Evolutionary conservation across 2,113 vertebrate genomes (phyloP).

Genomic region (Anser brachyrhynchus): DNA sequence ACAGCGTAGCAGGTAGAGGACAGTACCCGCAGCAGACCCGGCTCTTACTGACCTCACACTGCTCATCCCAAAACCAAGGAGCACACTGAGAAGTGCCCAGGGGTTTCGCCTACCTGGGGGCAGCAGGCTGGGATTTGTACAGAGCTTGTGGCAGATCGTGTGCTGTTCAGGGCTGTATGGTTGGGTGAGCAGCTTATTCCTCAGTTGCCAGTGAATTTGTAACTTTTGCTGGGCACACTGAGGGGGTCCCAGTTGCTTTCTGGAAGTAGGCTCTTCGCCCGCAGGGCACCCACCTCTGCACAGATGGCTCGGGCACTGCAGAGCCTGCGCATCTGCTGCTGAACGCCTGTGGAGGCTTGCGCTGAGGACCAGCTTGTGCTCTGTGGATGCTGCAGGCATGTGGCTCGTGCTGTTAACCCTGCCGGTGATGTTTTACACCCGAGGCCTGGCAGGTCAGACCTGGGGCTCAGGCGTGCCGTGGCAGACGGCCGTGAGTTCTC

Average conservation of each 20-base stretch:
- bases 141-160: neutral
- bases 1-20: neutral
- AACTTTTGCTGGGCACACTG: neutral
- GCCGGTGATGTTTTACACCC: neutral
- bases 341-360: fast-evolving
- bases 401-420: neutral
- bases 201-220: too few species aligned
- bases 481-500: neutral
- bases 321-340: neutral
- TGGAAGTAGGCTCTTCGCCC: neutral
- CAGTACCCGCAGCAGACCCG: fast-evolving
- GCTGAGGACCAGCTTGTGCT: neutral
- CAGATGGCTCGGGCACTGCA: neutral
- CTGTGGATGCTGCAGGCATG: neutral
- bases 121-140: neutral
- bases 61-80: neutral
- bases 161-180: neutral
- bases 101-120: neutral
- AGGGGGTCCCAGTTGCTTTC: fast-evolving
- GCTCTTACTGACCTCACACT: neutral
- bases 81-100: neutral
- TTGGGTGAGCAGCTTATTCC: neutral
- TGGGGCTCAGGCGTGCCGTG: neutral
- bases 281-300: neutral
- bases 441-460: neutral